Percentiles rank a stretch among this genome's conserved stretches.
phyloP scores from a whole-genome alignment of 2,797 vertebrate genomes.

The Linurgus olivaceus region DNA sequence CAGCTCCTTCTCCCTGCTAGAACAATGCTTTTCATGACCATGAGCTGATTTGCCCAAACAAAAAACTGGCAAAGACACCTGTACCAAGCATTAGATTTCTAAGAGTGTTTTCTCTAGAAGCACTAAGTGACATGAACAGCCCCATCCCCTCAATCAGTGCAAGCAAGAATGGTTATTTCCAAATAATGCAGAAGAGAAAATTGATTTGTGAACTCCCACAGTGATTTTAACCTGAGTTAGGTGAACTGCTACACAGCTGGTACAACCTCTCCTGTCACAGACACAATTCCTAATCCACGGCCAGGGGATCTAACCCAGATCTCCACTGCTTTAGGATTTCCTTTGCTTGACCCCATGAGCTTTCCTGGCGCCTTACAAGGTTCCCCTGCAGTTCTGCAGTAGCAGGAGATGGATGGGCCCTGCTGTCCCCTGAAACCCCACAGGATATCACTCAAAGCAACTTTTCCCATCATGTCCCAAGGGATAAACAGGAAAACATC shows the following conservation, averaged over 20 bases:
- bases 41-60: not conserved
- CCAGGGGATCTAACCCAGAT: not conserved
- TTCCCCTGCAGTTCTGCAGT: not conserved
- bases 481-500: not conserved
- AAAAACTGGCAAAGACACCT: not conserved
- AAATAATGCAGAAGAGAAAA: not conserved
- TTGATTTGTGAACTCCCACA: not conserved
- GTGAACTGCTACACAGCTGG: not conserved
- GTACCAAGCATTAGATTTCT: not conserved
- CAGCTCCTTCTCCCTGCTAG: not conserved
- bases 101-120: not conserved
- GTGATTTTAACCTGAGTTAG: not conserved
- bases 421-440: not conserved
- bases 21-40: not conserved
- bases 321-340: not conserved
- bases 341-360: not conserved
- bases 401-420: not conserved
- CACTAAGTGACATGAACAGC: not conserved
- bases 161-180: not conserved
- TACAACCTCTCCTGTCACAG: not conserved
- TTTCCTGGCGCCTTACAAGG: not conserved
- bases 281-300: not conserved
- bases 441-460: not conserved
- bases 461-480: not conserved
- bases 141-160: accelerated